Base-by-base conservation (phyloP, 2,888 invertebrate species). In the Rapana venosa region DNA sequence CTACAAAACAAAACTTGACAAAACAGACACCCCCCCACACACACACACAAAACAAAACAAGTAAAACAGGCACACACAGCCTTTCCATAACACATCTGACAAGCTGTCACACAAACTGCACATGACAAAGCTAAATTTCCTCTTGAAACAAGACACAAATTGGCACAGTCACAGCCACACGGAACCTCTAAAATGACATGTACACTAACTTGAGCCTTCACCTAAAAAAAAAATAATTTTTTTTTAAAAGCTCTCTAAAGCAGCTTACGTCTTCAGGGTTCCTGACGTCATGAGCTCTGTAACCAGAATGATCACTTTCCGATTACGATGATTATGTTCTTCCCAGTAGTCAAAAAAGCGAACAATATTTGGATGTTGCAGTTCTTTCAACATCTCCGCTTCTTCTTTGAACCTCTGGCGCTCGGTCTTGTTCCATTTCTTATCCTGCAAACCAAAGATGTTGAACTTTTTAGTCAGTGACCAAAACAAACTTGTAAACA, bases 201-300 rank as follows among this genome's bases (percentile, higher is more conserved):
- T 26, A 74, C 74, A 74, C 26, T 74, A 6, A n/a, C 74, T 70
- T n/a, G n/a, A 74, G n/a, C 13, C 22, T n/a, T n/a, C 5, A 26
- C 61, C 61, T 61, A 22, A 61, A 61, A 13, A 8, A 8, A 61
- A 61, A 32, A 79, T 13, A 15, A n/a, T n/a, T n/a, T n/a, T n/a
- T n/a, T n/a, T n/a, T n/a, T n/a, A n/a, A n/a, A n/a, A n/a, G n/a
- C n/a, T n/a, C n/a, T n/a, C n/a, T 17, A 32, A 32, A 13, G 26
- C 11, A 47, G 93, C 94, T 93, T 97, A 99, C 98, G 99, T 98
- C 97, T 99, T 99, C 32, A 99, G 97, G 58, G 99, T 99, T 92
- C 99, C 99, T 77, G 99, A 99, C 91, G 99, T 98, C 99, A 99
- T 99, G 89, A 99, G 97, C 96, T 99, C 99, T 0, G 99, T 99